A percentile compares a stretch with the other conserved stretches of the same genome.
phyloP scores from a whole-genome alignment of 2,888 invertebrate genomes.

The Heliconius cydno region DNA sequence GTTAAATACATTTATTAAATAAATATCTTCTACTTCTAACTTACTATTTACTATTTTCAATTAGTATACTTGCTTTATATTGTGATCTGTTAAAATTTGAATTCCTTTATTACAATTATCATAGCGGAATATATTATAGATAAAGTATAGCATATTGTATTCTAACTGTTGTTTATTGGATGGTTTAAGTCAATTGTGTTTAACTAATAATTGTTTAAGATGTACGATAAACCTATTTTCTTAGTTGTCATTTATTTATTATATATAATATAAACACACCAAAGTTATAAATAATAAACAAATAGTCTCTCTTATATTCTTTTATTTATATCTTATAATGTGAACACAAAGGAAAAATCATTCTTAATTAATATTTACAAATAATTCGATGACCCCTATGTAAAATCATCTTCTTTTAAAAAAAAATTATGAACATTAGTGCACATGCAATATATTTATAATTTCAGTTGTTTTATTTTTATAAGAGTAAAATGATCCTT shows the following conservation, averaged over 20 bases:
- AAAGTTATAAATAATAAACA: constrained; percentile 81
- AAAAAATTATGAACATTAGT: too few species aligned
- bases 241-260: constrained; percentile 78
- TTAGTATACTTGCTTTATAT: constrained; percentile 39
- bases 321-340: constrained; percentile 57
- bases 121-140: constrained; percentile 43
- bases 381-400: neutral
- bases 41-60: constrained; percentile 34
- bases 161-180: constrained; percentile 46
- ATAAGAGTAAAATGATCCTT: too few species aligned
- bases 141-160: constrained; percentile 40
- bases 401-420: too few species aligned
- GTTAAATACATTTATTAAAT: constrained; percentile 18
- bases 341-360: constrained; percentile 54
- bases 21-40: constrained; percentile 17
- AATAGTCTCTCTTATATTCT: constrained; percentile 72
- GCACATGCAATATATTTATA: too few species aligned
- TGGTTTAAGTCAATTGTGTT: constrained; percentile 48
- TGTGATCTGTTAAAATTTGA: constrained; percentile 44
- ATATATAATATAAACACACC: constrained; percentile 82
- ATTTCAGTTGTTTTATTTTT: too few species aligned
- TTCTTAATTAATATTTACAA: constrained; percentile 69
- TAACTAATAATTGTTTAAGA: constrained; percentile 50
- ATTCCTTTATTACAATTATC: constrained; percentile 39
- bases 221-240: constrained; percentile 69